Base-by-base conservation (phyloP, 2,888 invertebrate genomes). In the Epistrophe grossulariae region DNA sequence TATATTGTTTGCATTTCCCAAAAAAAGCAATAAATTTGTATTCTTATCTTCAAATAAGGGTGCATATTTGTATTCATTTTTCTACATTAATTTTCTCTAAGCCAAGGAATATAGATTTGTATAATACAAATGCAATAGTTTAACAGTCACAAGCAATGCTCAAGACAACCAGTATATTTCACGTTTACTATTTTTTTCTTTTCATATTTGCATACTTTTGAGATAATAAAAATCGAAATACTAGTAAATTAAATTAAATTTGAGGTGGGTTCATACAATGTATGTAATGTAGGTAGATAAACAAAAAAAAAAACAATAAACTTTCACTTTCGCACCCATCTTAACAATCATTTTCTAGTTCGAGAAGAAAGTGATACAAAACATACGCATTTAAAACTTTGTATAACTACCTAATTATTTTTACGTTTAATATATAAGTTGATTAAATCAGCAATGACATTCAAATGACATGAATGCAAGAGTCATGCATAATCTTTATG, bases 261-360 rank as follows among this genome's bases (percentile, higher is more conserved):
- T 35, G 1, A 35, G 35, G 35, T n/a, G 1, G n/a, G 45, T 45
- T 8, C 0, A n/a, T n/a, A 8, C 7, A 31, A 4, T 31, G 31
- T 31, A 24, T 24, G 24, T 24, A 24, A 24, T 24, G 5, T 31
- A 31, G 31, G 31, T 31, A 31, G n/a, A n/a, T n/a, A n/a, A n/a
- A n/a, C n/a, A n/a, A 6, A 31, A 2, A 4, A 31, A 31, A 31
- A 31, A 45, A 11, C 7, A 55, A 28, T 24, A 17, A 31, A 73
- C 83, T 83, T 83, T 83, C 83, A 83, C 83, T 83, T 79, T 83
- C 45, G 60, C 71, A 83, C 68, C 52, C 60, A 83, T 83, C 73
- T 83, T 78, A 78, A 68, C 78, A 78, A 24, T 24, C 5, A 68
- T 72, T 43, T 15, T 76, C 0, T 24, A 28, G 10, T 28, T 48